Evolutionary conservation across 2,888 invertebrate species (phyloP), one percentile per base, ranked within the genome.

Genomic region (Volucella bombylans): DNA sequence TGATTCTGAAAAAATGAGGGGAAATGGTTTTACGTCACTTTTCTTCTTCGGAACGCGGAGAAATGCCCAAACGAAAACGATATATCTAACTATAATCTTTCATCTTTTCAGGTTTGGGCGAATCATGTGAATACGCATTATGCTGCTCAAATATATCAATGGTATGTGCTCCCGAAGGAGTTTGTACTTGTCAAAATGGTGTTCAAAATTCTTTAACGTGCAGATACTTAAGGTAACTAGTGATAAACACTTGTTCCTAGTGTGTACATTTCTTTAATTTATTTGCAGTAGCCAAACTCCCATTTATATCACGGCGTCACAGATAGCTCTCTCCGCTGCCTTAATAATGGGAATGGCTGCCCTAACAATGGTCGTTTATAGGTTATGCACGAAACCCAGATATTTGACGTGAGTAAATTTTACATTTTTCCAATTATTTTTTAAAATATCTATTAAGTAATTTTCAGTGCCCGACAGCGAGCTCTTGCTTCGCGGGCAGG

Each of bases 291-390:
- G 74, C 0, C 11, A 47, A n/a, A 43, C 49, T 15, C 80, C 85
- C 1, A 50, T 88, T 9, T 87, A 87, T 59, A 61, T 88, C 9
- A 87, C 88, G 8, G 89, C 88, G 12, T 87, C 88, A 61, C 88
- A 88, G 68, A 87, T 89, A 45, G 87, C 88, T 15, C 79, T 89
- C 31, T 87, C 88, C 11, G 87, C 87, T 31, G 88, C 88, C 9
- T 74, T 89, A 23, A 80, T 88, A 14, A 88, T 89, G 88, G 89
- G 88, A 43, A 87, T 88, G 41, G 87, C 88, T 1, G 88, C 88
- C 15, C 57, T 89, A 15, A 78, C 85, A n/a, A 87, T 87, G 86
- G 86, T 89, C 12, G 76, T 88, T 4, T 87, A 88, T 31, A 83
- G 88, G 52, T 62, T 88, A n/a, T 89, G 88, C 41, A 86, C 87